Conservation (phyloP, 2,797 vertebrate species). For the Channallabes apus region DNA sequence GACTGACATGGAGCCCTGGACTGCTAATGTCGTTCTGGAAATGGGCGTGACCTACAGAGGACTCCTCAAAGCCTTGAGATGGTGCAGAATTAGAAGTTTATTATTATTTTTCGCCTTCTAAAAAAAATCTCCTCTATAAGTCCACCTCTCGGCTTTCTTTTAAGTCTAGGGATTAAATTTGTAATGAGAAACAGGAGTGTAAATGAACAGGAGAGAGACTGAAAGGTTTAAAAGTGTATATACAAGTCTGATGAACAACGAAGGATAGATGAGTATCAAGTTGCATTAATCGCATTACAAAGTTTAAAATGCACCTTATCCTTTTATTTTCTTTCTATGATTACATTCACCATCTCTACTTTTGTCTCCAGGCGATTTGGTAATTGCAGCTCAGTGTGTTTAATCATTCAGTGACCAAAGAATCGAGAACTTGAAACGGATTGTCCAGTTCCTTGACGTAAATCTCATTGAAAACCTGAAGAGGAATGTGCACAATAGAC, state of each 20-base stretch:
- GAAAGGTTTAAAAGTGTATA: conserved; percentile 9
- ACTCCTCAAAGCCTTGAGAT: conserved; percentile 67
- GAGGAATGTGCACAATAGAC: neutral
- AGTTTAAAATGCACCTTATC: conserved; percentile 11
- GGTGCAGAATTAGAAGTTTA: conserved; percentile 69
- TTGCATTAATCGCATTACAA: conserved; percentile 23
- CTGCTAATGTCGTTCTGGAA: conserved; percentile 66
- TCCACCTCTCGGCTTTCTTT: conserved; percentile 5
- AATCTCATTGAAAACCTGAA: neutral
- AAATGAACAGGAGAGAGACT: conserved; percentile 30
- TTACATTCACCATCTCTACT: neutral
- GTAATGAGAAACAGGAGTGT: conserved; percentile 40
- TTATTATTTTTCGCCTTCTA: neutral
- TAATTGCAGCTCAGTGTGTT: neutral
- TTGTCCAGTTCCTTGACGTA: neutral
- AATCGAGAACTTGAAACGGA: neutral
- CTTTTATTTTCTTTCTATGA: neutral
- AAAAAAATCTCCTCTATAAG: neutral
- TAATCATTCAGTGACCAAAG: neutral
- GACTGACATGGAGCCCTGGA: conserved; percentile 66
- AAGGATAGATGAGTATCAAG: neutral
- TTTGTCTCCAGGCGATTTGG: neutral
- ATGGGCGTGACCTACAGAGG: conserved; percentile 66
- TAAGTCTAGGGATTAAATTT: conserved; percentile 42
- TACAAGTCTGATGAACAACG: neutral